These are phyloP conservation scores for Idaea straminata DNA, from an alignment of 2,888 invertebrate genomes.

Conservation along the genomic window DNA sequence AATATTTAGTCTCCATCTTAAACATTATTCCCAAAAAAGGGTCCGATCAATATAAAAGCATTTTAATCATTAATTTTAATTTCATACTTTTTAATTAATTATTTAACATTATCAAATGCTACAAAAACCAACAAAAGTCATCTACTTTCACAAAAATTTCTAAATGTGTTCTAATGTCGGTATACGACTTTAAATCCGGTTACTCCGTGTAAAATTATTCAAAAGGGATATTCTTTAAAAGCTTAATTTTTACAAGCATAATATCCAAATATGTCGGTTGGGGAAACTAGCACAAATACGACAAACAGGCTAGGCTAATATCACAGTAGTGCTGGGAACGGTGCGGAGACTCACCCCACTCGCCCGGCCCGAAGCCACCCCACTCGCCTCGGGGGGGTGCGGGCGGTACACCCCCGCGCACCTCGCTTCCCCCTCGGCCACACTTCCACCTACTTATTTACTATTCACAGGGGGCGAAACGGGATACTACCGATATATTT, in stretches of 20 bases:
- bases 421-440: constrained; percentile 28
- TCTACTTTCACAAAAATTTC: constrained; percentile 49
- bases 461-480: constrained; percentile 74
- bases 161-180: constrained; percentile 59
- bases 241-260: constrained; percentile 65
- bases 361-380: constrained; percentile 31
- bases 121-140: constrained; percentile 55
- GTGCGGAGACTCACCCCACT: constrained; percentile 52
- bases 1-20: constrained; percentile 19
- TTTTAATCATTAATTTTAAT: constrained; percentile 43
- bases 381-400: constrained; percentile 27
- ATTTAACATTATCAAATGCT: constrained; percentile 60
- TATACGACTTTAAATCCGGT: constrained; percentile 64
- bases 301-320: constrained; percentile 80
- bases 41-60: constrained; percentile 49
- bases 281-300: constrained; percentile 78
- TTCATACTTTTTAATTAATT: constrained; percentile 45
- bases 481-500: constrained; percentile 72
- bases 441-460: constrained; percentile 64
- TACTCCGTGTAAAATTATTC: constrained; percentile 70
- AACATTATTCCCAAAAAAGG: constrained; percentile 46
- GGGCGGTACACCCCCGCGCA: constrained; percentile 27
- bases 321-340: constrained; percentile 80
- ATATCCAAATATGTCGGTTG: constrained; percentile 65
- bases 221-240: constrained; percentile 59